phyloP scores from a whole-genome alignment of 2,797 vertebrate species.

The Phrynocephalus forsythii region DNA sequence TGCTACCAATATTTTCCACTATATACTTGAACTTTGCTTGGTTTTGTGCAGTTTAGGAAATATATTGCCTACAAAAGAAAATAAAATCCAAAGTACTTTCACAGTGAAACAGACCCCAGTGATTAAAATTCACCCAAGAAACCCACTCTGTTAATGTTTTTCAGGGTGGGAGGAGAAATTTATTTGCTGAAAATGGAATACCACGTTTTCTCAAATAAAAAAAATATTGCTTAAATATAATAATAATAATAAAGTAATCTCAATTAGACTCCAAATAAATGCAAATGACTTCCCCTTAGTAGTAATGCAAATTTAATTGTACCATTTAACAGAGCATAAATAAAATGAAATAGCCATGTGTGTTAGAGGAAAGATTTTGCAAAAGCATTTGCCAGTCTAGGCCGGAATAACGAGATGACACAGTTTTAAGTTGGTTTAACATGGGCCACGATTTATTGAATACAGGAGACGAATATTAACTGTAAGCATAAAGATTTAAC shows the following conservation, averaged over 20 bases:
- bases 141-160: not conserved
- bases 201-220: conserved; percentile 41
- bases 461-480: too few species aligned
- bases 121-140: conserved; percentile 10
- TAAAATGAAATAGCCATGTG: conserved; percentile 22
- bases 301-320: conserved; percentile 45
- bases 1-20: not conserved
- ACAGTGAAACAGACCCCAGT: accelerated
- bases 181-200: conserved; percentile 38
- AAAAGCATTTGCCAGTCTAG: too few species aligned
- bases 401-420: too few species aligned
- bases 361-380: conserved; percentile 22
- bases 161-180: conserved; percentile 39
- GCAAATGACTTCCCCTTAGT: conserved; percentile 49
- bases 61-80: not conserved
- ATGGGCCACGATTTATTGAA: too few species aligned
- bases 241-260: conserved; percentile 23
- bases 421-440: too few species aligned
- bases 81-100: not conserved
- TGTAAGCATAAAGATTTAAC: too few species aligned
- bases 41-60: not conserved
- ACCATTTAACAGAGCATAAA: conserved; percentile 44
- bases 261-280: conserved; percentile 49
- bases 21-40: not conserved
- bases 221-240: conserved; percentile 29